A percentile compares a stretch with the other conserved stretches of the same genome.
These are phyloP conservation scores for Apamea sordens DNA, from an alignment of 2,888 invertebrate genomes.

Conservation along the genomic window DNA sequence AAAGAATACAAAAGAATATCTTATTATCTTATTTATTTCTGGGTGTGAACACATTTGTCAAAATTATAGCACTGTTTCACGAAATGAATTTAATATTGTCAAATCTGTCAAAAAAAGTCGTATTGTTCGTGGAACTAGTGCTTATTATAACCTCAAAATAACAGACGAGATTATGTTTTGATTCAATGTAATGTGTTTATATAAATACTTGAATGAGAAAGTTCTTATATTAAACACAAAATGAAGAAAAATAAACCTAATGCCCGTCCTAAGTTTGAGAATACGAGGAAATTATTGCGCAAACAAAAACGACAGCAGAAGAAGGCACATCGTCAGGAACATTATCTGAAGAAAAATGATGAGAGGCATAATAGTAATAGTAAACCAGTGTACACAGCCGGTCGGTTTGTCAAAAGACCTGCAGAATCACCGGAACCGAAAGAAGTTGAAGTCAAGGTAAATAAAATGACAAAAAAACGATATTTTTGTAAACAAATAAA, in stretches of 20 bases:
- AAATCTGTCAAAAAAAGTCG: constrained; percentile 5
- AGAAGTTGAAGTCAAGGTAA: constrained; percentile 71
- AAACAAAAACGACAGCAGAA: constrained; percentile 93
- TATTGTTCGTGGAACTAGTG: constrained; percentile 9
- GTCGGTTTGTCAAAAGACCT: constrained; percentile 83
- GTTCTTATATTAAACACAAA: constrained; percentile 44
- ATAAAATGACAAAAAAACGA: not conserved
- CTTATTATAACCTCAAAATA: constrained; percentile 59
- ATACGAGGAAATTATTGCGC: constrained; percentile 92
- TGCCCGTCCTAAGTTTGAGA: constrained; percentile 75
- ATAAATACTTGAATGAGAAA: not conserved
- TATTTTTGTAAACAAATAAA: constrained; percentile 20
- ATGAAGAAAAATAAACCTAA: constrained; percentile 79
- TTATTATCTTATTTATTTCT: not conserved
- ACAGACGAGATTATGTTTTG: not conserved
- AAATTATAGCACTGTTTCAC: constrained; percentile 1
- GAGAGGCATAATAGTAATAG: constrained; percentile 54
- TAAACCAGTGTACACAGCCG: constrained; percentile 71
- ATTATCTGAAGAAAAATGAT: constrained; percentile 82
- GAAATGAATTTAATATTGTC: not conserved
- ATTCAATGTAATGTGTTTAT: not conserved
- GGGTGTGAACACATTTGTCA: not conserved
- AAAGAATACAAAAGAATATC: not conserved
- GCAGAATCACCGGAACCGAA: constrained; percentile 68
- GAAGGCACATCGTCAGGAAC: constrained; percentile 89